A percentile compares a stretch with the other conserved stretches of the same genome.
Conservation (phyloP, 1,140 invertebrate genomes). For the Apolygus lucorum region DNA sequence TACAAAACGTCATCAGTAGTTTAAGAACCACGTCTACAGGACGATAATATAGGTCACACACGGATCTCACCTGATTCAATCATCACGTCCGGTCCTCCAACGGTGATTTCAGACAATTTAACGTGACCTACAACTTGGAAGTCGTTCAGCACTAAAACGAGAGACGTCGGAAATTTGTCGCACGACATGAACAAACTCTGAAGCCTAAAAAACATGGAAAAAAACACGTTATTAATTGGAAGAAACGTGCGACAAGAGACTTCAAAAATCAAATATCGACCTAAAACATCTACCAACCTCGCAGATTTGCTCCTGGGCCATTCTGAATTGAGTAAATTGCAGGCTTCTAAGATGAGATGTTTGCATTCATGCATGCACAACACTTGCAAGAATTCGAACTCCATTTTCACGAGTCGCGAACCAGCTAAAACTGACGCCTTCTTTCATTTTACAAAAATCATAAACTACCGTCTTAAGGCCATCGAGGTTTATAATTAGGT, state of each 20-base stretch:
- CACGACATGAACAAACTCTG: slow-evolving; percentile 32
- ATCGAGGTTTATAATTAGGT: not conserved
- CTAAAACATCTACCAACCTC: slow-evolving; percentile 32
- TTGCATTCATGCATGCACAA: slow-evolving; percentile 30
- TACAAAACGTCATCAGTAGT: no score
- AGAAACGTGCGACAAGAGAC: not conserved
- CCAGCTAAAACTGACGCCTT: not conserved
- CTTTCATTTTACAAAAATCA: not conserved
- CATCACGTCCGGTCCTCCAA: slow-evolving; percentile 30
- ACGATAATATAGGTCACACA: no score
- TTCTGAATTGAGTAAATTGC: slow-evolving; percentile 34
- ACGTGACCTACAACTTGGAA: slow-evolving; percentile 32
- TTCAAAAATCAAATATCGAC: not conserved
- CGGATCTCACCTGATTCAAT: slow-evolving; percentile 33
- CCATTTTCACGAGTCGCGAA: slow-evolving; percentile 11
- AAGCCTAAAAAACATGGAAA: slow-evolving; percentile 28
- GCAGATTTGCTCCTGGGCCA: slow-evolving; percentile 33
- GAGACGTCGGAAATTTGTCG: slow-evolving; percentile 33
- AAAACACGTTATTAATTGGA: not conserved
- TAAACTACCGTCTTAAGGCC: not conserved
- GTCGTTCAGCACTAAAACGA: slow-evolving; percentile 30
- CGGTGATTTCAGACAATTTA: slow-evolving; percentile 31
- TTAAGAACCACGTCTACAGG: no score
- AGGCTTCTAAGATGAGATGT: slow-evolving; percentile 30
- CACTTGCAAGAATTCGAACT: slow-evolving; percentile 29